Conservation (phyloP, 2,888 invertebrate genomes). For the Brachyopa scutellaris region DNA sequence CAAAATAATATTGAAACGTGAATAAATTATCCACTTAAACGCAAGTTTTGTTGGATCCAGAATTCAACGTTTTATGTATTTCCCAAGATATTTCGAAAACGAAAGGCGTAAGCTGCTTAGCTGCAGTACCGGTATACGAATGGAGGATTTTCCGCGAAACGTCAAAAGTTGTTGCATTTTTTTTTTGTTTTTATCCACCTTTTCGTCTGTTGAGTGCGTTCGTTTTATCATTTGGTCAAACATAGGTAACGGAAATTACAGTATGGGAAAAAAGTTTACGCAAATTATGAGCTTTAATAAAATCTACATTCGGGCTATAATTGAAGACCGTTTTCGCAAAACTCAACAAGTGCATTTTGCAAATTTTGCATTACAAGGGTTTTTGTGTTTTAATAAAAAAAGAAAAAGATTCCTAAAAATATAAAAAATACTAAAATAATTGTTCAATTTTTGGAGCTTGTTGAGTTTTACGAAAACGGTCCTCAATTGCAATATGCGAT, state of each 20-base stretch:
- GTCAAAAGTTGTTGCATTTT: slow-evolving; percentile 41
- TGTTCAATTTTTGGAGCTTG: too few relatives aligned
- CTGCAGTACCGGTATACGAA: slow-evolving; percentile 12
- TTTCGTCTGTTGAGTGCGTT: slow-evolving; percentile 13
- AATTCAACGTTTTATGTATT: background rate
- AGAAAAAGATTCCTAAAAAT: too few relatives aligned
- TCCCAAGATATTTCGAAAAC: background rate
- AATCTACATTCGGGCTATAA: too few relatives aligned
- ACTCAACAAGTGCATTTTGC: too few relatives aligned
- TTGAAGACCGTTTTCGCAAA: too few relatives aligned
- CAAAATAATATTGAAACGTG: slow-evolving; percentile 76
- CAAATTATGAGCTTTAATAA: too few relatives aligned
- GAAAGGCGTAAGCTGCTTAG: too few relatives aligned
- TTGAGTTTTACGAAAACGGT: too few relatives aligned
- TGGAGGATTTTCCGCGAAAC: background rate
- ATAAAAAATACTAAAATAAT: too few relatives aligned
- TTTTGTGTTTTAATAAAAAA: too few relatives aligned
- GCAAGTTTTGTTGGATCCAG: background rate
- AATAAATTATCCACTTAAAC: slow-evolving; percentile 62
- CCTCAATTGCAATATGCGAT: too few relatives aligned
- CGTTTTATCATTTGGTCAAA: background rate
- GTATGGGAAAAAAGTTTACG: background rate
- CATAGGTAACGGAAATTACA: background rate
- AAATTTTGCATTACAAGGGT: too few relatives aligned
- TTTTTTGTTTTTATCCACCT: background rate